Conservation (phyloP, 2,113 vertebrate species). For the Ammodytes dubius region DNA sequence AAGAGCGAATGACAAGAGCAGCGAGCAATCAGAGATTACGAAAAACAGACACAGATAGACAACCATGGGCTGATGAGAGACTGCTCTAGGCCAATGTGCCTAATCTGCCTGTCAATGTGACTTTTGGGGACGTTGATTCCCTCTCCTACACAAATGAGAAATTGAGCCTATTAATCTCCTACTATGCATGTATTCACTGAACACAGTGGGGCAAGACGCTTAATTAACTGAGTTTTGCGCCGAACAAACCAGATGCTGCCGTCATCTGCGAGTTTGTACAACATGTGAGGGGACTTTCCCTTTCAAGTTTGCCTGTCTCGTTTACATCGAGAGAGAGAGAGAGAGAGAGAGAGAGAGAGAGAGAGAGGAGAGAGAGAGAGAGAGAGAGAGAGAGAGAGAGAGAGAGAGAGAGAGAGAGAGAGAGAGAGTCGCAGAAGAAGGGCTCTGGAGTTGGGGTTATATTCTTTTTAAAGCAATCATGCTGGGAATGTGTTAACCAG, state of each 20-base stretch:
- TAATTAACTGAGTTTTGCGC: slow-evolving; percentile 68
- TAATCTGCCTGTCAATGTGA: slow-evolving; percentile 73
- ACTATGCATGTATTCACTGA: slow-evolving; percentile 54
- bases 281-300: slow-evolving; percentile 13
- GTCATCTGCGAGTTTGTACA: slow-evolving; percentile 22
- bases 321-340: slow-evolving; percentile 12
- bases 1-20: slow-evolving; percentile 20
- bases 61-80: slow-evolving; percentile 31
- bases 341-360: background rate
- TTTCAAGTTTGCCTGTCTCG: slow-evolving; percentile 22
- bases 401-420: background rate
- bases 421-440: slow-evolving; percentile 2
- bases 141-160: slow-evolving; percentile 76
- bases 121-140: slow-evolving; percentile 68
- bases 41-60: slow-evolving; percentile 21
- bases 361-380: no score
- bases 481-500: slow-evolving; percentile 29
- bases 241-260: slow-evolving; percentile 44
- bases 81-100: slow-evolving; percentile 40
- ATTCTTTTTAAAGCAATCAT: slow-evolving; percentile 22
- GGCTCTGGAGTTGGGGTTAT: slow-evolving; percentile 8
- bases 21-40: slow-evolving; percentile 16
- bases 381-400: no score
- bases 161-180: slow-evolving; percentile 78
- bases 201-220: slow-evolving; percentile 60